Base-by-base conservation (phyloP, 2,888 invertebrate genomes). In the Notodonta ziczac region DNA sequence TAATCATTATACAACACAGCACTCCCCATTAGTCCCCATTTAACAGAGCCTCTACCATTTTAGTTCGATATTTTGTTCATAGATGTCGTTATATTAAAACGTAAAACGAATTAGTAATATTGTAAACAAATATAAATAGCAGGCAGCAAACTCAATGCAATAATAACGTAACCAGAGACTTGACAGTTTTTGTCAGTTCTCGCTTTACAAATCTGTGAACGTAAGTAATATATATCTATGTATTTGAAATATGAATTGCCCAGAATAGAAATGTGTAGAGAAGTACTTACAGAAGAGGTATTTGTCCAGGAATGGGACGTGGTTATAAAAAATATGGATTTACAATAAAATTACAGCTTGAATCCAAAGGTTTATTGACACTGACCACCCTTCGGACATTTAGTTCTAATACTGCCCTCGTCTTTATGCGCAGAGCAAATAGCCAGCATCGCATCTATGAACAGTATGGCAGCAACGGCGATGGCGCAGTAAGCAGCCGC, bases 391-490 rank as follows among this genome's bases (percentile, higher is more conserved):
- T 85, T 85, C 10, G 78, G 74, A 52, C 75, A 75, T 64, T 83
- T 87, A 16, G 85, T 78, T 12, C 84, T 76, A 13, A 81, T 77
- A 58, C 85, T 87, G 70, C 75, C 75, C 44, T 80, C 81, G 1
- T 88, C 88, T 60, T 75, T 87, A 46, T 86, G 83, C 5, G 86
- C 89, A 1, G 89, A 85, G 71, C 91, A 91, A 59, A 88, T 62
- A 0, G 91, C 87, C 2, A 91, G 67, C 13, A 91, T 59, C 0
- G 90, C 78, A 56, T 92, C 92, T 6, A 92, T 59, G 10, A 80
- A 68, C 52, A 91, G 78, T n/a, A 92, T 62, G 0, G 82, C 80
- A 8, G 91, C 83, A 61, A 81, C 72, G 7, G 85, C 86, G 10
- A 90, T 72, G 0, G 91, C 87, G 67, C 90, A 91, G 2, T 85